Base-by-base conservation (phyloP, 1,140 invertebrate genomes). In the Ceratina australensis region DNA sequence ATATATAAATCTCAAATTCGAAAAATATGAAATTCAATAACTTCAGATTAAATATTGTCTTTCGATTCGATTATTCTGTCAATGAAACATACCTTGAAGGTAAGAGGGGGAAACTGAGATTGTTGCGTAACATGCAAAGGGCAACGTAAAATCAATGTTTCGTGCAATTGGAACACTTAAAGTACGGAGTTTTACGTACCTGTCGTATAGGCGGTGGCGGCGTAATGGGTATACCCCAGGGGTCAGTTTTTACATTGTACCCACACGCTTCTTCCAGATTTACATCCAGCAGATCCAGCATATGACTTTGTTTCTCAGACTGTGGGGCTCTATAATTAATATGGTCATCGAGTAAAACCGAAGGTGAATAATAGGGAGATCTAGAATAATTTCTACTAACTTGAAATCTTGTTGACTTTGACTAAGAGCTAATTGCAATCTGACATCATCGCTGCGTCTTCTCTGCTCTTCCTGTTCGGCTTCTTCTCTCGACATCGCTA, bases 401-500 rank as follows among this genome's bases (percentile, higher is more conserved):
- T 96, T 96, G 87, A 97, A 97, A 91, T 98, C 97, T 91, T 98
- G 96, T 91, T 98, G 95, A 91, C 97, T 98, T 93, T 98, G 97
- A 89, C 96, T 97, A 57, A 99, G 93, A 0, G 98, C 98, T 90
- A 99, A 94, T 92, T 99, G 97, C 78, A 99, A 93, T 84, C 98
- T 94, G 63, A 99, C 96, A 90, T 98, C 98, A 91, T 99, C 98
- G 85, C 96, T 97, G 79, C 97, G 95, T 64, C 97, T 94, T 90
- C 98, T 95, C 85, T 98, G 95, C 92, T 99, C 97, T 88, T 99
- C 98, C 90, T 98, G 96, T 88, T 99, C 98, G 33, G 98, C 98
- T 93, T 99, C 99, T 92, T 99, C 99, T 78, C 98, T 95, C 67
- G 97, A 99, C 97, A 99, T 99, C 60, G 98, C 99, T 88, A 99